Base-by-base conservation (phyloP, 2,888 invertebrate species). In the Chloroclystis v-ata region DNA sequence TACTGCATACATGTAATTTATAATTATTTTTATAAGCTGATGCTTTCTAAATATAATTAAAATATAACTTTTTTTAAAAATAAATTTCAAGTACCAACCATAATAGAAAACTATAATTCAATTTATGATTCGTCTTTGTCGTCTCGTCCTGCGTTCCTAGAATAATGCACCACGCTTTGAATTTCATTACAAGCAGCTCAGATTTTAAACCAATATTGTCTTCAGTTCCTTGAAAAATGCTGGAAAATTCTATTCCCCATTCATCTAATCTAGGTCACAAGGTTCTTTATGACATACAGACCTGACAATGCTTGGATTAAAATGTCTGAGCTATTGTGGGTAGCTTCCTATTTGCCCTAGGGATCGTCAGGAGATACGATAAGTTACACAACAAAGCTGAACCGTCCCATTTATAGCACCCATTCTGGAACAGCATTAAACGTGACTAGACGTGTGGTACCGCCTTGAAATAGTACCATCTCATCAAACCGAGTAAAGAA, bases 391-490 rank as follows among this genome's bases (percentile, higher is more conserved):
- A 32, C 43, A 44, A 25, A 45, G 40, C 41, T 28, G 28, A 39
- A 28, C 29, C 46, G 45, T 10, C 49, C 42, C 13, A 43, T 37
- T 46, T 50, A 35, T 20, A 45, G 32, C 41, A 35, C 35, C 14
- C 25, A 39, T 47, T 46, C 24, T 38, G 12, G n/a, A n/a, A n/a
- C n/a, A n/a, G n/a, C n/a, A n/a, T n/a, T n/a, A n/a, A n/a, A n/a
- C 46, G 43, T 39, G 30, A 26, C 46, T 25, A 50, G 43, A 46
- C 38, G 33, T 38, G 38, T 33, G 32, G 28, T 13, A 46, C 32
- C 28, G 28, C 28, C 40, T 57, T 53, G 52, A 59, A 59, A 56
- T 53, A 50, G 45, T 43, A n/a, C n/a, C n/a, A n/a, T n/a, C n/a
- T n/a, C n/a, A n/a, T n/a, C n/a, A n/a, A n/a, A n/a, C n/a, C n/a